Conservation (phyloP, 2,113 vertebrate genomes). For the Oxygymnocypris stewartii region DNA sequence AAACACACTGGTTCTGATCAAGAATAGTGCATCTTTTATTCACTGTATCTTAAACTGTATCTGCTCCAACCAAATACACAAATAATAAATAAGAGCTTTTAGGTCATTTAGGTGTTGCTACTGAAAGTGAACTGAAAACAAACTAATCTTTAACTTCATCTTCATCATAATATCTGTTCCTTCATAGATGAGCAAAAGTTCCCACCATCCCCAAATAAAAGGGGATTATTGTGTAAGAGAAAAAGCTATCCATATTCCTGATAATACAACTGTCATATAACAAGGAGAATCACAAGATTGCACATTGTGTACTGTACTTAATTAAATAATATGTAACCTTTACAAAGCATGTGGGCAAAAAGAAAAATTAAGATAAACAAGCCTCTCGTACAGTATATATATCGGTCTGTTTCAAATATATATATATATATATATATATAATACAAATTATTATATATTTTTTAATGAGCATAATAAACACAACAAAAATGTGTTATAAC, state of each 20-base stretch:
- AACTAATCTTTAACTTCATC: not conserved
- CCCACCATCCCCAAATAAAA: not conserved
- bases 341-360: conserved; percentile 10
- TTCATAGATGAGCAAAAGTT: not conserved
- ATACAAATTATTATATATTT: not conserved
- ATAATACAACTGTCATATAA: not conserved
- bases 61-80: conserved; percentile 43
- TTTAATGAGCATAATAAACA: not conserved
- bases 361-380: conserved; percentile 8
- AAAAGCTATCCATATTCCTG: not conserved
- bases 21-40: conserved; percentile 57
- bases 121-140: conserved; percentile 11
- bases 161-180: not conserved
- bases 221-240: not conserved
- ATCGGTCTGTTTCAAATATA: not conserved
- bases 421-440: not conserved
- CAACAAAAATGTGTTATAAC: too few species aligned
- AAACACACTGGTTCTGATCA: conserved; percentile 5
- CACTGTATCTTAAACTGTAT: conserved; percentile 23
- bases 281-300: not conserved
- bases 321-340: not conserved
- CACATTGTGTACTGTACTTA: not conserved
- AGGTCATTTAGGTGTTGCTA: conserved; percentile 9
- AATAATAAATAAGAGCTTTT: conserved; percentile 37
- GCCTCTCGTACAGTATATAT: conserved; percentile 1